A percentile compares a stretch with the other conserved stretches of the same genome.
Conservation (phyloP, 2,797 vertebrate genomes). For the Sternarchorhynchus goeldii region DNA sequence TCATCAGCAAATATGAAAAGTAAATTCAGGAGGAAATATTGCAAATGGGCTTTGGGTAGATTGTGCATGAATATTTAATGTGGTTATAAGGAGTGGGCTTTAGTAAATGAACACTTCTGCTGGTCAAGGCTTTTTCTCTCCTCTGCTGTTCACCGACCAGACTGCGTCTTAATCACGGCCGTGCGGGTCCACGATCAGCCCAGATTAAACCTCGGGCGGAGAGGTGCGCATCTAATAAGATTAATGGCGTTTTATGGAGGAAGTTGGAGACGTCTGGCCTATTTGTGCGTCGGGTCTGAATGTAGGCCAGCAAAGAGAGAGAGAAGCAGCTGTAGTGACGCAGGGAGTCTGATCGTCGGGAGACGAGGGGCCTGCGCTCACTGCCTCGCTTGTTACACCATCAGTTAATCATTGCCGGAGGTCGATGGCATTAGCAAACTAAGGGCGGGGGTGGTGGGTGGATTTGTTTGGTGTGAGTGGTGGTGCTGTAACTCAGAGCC, state of each 20-base stretch:
- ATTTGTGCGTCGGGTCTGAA: constrained; percentile 54
- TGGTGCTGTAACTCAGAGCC: neutral
- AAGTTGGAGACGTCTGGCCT: constrained; percentile 58
- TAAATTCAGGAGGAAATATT: constrained; percentile 77
- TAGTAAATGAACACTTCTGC: constrained; percentile 71
- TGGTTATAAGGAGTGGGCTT: constrained; percentile 71
- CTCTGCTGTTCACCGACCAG: constrained; percentile 48
- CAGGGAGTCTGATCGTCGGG: neutral
- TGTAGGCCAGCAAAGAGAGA: constrained; percentile 49
- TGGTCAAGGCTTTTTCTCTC: constrained; percentile 52
- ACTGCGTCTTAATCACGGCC: constrained; percentile 59
- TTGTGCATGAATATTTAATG: constrained; percentile 81
- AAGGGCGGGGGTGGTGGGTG: neutral
- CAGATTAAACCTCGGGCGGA: constrained; percentile 65
- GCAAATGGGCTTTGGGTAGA: constrained; percentile 76
- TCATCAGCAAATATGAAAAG: constrained; percentile 78
- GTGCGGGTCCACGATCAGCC: constrained; percentile 55
- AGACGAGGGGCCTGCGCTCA: constrained; percentile 20
- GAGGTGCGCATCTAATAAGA: constrained; percentile 57
- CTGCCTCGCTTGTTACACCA: constrained; percentile 18
- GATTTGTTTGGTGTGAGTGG: neutral
- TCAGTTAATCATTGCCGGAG: constrained; percentile 18
- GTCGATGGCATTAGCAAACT: neutral
- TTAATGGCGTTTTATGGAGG: constrained; percentile 59
- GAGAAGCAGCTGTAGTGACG: constrained; percentile 33